These are phyloP conservation scores for Temnothorax nylanderi DNA, from an alignment of 1,140 invertebrate genomes.

Conservation along the genomic window DNA sequence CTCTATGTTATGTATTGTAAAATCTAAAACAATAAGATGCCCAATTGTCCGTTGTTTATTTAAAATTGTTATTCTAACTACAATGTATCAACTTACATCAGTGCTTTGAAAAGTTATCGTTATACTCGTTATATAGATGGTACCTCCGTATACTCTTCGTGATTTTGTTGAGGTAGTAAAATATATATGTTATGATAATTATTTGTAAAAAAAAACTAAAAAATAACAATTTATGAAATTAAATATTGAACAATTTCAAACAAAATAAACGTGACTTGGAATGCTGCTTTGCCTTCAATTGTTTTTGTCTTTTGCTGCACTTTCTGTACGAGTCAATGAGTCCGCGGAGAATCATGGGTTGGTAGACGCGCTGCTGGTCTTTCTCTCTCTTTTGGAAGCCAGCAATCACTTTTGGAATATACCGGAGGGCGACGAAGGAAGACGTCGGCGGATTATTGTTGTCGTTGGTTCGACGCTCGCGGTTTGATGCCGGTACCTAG, in stretches of 20 bases:
- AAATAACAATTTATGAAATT: background rate
- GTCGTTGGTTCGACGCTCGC: conserved; percentile 45
- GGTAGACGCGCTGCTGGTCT: background rate
- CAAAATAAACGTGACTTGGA: background rate
- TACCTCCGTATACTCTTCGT: conserved; percentile 73
- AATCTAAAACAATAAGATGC: background rate
- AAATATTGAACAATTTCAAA: background rate
- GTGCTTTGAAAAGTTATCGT: conserved; percentile 77
- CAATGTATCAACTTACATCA: conserved; percentile 76
- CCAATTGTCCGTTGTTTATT: background rate
- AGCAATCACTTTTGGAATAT: conserved; percentile 42
- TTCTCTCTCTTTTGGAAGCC: background rate
- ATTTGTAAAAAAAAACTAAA: background rate
- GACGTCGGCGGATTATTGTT: conserved; percentile 43
- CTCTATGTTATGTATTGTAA: background rate
- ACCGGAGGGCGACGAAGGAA: conserved; percentile 10
- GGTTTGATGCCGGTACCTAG: conserved; percentile 46
- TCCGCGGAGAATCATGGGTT: background rate
- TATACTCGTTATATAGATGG: conserved; percentile 79
- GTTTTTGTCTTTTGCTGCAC: background rate
- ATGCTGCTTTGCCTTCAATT: background rate
- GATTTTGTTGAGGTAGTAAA: conserved; percentile 59
- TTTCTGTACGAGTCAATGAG: conserved; percentile 5
- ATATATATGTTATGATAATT: background rate
- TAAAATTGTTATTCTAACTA: background rate